Base-by-base conservation (phyloP, 2,113 vertebrate species). In the Charadrius vociferus region DNA sequence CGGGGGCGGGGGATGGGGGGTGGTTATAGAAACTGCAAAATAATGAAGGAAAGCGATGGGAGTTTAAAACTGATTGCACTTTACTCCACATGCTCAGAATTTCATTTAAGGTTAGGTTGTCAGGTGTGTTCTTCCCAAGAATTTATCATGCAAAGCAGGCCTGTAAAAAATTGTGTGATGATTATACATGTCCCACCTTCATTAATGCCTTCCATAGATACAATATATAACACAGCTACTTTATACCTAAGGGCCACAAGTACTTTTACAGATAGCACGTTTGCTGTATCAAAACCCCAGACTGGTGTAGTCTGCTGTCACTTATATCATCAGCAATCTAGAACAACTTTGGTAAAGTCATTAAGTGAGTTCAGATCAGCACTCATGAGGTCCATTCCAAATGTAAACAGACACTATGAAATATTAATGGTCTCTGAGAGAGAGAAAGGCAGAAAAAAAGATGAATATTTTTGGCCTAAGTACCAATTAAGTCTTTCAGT, bases 251-350 rank as follows among this genome's bases (percentile, higher is more conserved):
- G 58, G 18, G 15, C 16, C 45, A 58, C 14, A 43, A n/a, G 19
- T 65, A 70, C 32, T 79, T 37, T 58, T n/a, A 29, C 32, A 83
- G 53, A 53, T 4, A 47, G 7, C 7, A 7, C 4, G 16, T 45
- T 82, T 87, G 9, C 18, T 1, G 0, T 45, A 63, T 47, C 55
- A 61, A 83, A 92, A 56, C 10, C 12, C n/a, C 30, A 75, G n/a
- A n/a, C 17, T 30, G 19, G 2, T 32, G 14, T 32, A 55, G 36
- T 43, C 12, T 68, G 39, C 8, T 49, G 14, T 62, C 45, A 53
- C 20, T 87, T 74, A 59, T 3, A 27, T 0, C 0, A 52, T 37
- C 8, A 59, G 6, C 30, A 83, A 88, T 12, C 8, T 45, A 61
- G 23, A 86, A 61, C 3, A 78, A 19, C 14, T 82, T 82, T 1